Evolutionary conservation across 2,888 invertebrate species (phyloP).

Genomic region (Aporophyla lueneburgensis): DNA sequence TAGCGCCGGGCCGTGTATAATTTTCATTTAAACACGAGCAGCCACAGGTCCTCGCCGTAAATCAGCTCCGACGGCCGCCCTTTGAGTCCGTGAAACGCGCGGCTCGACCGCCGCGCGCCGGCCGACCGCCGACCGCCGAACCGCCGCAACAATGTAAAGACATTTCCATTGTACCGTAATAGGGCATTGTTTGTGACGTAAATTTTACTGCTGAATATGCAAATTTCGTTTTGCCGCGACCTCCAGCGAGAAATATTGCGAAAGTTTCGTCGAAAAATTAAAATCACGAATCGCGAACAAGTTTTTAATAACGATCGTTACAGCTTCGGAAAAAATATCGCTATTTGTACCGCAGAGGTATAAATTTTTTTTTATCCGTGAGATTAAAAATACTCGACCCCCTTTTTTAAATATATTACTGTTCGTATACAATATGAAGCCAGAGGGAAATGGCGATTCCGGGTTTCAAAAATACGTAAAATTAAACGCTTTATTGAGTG

Average conservation of each 20-base stretch:
- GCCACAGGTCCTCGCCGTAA: slow-evolving; percentile 87
- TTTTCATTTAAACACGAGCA: slow-evolving; percentile 88
- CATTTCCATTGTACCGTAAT: slow-evolving; percentile 89
- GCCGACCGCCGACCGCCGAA: slow-evolving; percentile 54
- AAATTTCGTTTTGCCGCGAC: slow-evolving; percentile 86
- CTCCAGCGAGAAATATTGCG: slow-evolving; percentile 86
- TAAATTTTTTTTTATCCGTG: slow-evolving; percentile 56
- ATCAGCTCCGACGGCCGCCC: slow-evolving; percentile 84
- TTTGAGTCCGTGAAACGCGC: slow-evolving; percentile 72
- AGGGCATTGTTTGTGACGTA: slow-evolving; percentile 89
- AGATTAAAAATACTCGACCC: slow-evolving; percentile 51
- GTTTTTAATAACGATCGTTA: slow-evolving; percentile 79
- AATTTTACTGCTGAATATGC: slow-evolving; percentile 89
- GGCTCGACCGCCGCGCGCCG: slow-evolving; percentile 61
- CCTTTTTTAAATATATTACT: slow-evolving; percentile 36
- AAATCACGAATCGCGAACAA: slow-evolving; percentile 85
- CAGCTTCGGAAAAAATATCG: slow-evolving; percentile 71
- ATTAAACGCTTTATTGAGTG: slow-evolving; percentile 75
- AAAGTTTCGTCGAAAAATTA: slow-evolving; percentile 88
- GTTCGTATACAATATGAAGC: slow-evolving; percentile 61
- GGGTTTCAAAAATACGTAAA: slow-evolving; percentile 65
- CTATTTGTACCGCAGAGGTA: slow-evolving; percentile 53
- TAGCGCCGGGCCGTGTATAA: slow-evolving; percentile 85
- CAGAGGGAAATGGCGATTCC: slow-evolving; percentile 63
- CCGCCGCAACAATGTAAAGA: slow-evolving; percentile 86